Conservation (phyloP, 2,888 invertebrate species). For the Ormyrus nitidulus region DNA sequence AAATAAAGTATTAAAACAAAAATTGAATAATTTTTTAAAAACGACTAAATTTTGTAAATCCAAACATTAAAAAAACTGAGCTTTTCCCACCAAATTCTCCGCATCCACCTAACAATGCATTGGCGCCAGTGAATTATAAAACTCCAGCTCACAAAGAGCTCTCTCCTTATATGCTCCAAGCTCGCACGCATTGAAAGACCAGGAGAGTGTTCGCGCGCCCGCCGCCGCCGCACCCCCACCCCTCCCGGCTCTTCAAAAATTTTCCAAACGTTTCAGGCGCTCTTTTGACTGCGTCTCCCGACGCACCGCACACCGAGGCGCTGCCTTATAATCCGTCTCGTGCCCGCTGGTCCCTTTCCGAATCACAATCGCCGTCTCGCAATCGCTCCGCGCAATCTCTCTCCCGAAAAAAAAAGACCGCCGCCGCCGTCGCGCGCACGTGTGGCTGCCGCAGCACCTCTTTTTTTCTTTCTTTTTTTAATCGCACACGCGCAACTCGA, state of each 20-base stretch:
- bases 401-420: slow-evolving; percentile 11
- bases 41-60: too few species aligned
- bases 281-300: slow-evolving; percentile 7
- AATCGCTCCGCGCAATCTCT: slow-evolving; percentile 26
- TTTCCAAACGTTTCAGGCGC: slow-evolving; percentile 10
- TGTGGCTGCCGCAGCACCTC: neutral
- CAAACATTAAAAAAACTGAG: too few species aligned
- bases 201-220: too few species aligned
- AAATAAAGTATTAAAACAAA: too few species aligned
- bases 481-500: neutral
- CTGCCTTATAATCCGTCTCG: slow-evolving; percentile 6
- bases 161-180: too few species aligned
- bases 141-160: too few species aligned
- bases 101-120: too few species aligned
- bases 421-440: slow-evolving; percentile 8
- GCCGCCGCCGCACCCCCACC: too few species aligned
- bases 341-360: slow-evolving; percentile 11
- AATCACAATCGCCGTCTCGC: slow-evolving; percentile 12
- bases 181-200: too few species aligned
- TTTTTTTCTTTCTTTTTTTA: slow-evolving; percentile 7
- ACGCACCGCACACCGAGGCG: neutral
- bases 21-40: too few species aligned
- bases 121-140: too few species aligned
- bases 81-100: too few species aligned
- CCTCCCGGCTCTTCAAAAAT: neutral